Conservation (phyloP, 2,888 invertebrate species). For the Ctenicera cuprea region DNA sequence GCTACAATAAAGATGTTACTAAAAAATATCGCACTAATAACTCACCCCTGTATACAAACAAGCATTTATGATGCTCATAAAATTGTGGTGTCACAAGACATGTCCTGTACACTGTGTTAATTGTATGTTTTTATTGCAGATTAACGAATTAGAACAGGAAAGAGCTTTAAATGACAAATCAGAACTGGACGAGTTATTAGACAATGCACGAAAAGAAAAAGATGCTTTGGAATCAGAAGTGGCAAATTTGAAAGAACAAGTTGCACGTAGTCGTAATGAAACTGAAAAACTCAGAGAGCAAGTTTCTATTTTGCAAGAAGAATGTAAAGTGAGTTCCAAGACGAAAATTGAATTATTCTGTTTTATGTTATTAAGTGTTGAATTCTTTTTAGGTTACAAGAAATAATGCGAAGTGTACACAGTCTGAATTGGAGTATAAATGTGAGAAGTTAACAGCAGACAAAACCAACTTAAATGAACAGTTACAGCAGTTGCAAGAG, state of each 20-base stretch:
- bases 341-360: background rate
- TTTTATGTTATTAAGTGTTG: slow-evolving; percentile 18
- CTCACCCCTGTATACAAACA: no score
- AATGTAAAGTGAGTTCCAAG: slow-evolving; percentile 76
- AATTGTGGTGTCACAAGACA: no score
- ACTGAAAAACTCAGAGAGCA: slow-evolving; percentile 80
- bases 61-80: no score
- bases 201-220: slow-evolving; percentile 82
- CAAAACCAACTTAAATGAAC: slow-evolving; percentile 80
- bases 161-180: slow-evolving; percentile 81
- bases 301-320: slow-evolving; percentile 81
- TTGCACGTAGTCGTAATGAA: slow-evolving; percentile 82
- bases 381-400: slow-evolving; percentile 78
- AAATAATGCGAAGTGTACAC: slow-evolving; percentile 91
- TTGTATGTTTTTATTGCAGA: slow-evolving; percentile 69
- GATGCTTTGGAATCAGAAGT: slow-evolving; percentile 82
- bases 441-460: slow-evolving; percentile 85
- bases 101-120: no score
- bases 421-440: slow-evolving; percentile 88
- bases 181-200: slow-evolving; percentile 82
- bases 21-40: no score
- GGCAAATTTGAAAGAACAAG: slow-evolving; percentile 81
- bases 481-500: slow-evolving; percentile 85
- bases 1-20: no score
- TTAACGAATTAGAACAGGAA: slow-evolving; percentile 82